Evolutionary conservation across 2,888 invertebrate genomes (phyloP).

Genomic region (Drosophila ezoana): DNA sequence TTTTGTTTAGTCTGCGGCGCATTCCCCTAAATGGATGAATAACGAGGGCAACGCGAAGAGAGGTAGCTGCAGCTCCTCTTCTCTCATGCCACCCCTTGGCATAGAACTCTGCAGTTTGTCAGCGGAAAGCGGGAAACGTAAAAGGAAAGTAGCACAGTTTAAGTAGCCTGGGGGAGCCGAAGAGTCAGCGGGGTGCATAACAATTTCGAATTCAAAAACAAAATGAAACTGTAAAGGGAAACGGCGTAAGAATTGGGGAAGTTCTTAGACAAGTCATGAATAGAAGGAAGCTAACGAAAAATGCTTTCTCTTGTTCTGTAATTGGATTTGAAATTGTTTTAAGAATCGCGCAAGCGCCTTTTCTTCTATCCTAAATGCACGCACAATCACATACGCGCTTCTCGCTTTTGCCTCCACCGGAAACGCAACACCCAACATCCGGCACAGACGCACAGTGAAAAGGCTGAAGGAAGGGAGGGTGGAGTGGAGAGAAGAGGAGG

Average conservation of each 20-base stretch:
- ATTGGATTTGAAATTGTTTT: slow-evolving; percentile 79
- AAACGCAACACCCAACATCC: slow-evolving; percentile 74
- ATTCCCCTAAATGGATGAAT: slow-evolving; percentile 24
- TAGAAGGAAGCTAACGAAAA: slow-evolving; percentile 64
- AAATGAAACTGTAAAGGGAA: slow-evolving; percentile 50
- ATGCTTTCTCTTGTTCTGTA: slow-evolving; percentile 72
- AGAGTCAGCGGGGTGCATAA: slow-evolving; percentile 54
- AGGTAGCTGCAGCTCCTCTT: slow-evolving; percentile 9
- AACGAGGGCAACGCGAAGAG: background rate
- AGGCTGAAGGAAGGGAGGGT: background rate
- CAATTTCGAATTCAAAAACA: slow-evolving; percentile 66
- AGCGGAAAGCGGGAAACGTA: slow-evolving; percentile 28
- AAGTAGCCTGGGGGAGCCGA: background rate
- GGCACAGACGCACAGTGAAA: slow-evolving; percentile 47
- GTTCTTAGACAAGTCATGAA: slow-evolving; percentile 25
- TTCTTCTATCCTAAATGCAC: slow-evolving; percentile 47
- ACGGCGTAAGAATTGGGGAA: slow-evolving; percentile 12
- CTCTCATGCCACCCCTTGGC: background rate
- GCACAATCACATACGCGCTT: slow-evolving; percentile 18
- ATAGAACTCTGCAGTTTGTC: slow-evolving; percentile 35
- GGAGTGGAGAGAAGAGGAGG: slow-evolving; percentile 1
- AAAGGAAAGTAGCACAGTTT: slow-evolving; percentile 53
- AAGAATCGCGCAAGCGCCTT: slow-evolving; percentile 51
- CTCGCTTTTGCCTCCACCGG: slow-evolving; percentile 33
- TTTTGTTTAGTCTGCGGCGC: slow-evolving; percentile 24